These are phyloP conservation scores for Oncopodura yosiiana DNA, from an alignment of 1,140 invertebrate genomes.

Conservation along the genomic window DNA sequence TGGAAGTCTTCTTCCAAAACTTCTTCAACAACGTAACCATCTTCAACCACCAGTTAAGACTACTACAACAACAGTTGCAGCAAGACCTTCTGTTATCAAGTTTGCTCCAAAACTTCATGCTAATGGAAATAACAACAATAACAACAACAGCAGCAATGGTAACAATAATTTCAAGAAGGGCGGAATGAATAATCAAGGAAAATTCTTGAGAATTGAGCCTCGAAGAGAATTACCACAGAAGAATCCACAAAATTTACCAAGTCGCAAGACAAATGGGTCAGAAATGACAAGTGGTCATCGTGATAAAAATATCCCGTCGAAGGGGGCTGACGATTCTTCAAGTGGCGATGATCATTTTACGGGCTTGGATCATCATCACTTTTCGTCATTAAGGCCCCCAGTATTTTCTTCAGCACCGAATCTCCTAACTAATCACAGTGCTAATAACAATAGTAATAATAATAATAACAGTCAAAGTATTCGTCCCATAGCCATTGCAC, in stretches of 20 bases:
- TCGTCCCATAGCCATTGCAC: slow-evolving; percentile 38
- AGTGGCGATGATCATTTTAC: slow-evolving; percentile 24
- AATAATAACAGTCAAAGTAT: slow-evolving; percentile 30
- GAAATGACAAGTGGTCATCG: slow-evolving; percentile 35
- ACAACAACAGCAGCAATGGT: background rate
- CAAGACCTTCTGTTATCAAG: slow-evolving; percentile 39
- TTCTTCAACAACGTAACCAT: background rate
- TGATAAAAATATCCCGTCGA: slow-evolving; percentile 35
- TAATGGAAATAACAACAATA: background rate
- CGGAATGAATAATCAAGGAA: background rate
- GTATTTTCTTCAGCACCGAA: slow-evolving; percentile 32
- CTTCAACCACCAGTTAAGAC: background rate
- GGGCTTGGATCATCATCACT: background rate
- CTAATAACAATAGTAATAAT: slow-evolving; percentile 44
- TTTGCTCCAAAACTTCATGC: slow-evolving; percentile 35
- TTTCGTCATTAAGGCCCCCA: slow-evolving; percentile 24
- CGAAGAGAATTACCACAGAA: slow-evolving; percentile 21
- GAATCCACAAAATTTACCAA: slow-evolving; percentile 26
- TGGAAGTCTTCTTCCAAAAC: background rate
- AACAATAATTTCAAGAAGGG: background rate
- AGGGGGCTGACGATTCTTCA: slow-evolving; percentile 31
- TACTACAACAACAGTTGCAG: background rate
- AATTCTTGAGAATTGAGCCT: slow-evolving; percentile 2
- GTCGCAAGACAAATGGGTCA: slow-evolving; percentile 32
- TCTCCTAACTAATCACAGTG: slow-evolving; percentile 44